Conservation (phyloP, 2,797 vertebrate genomes). For the Eptatretus atami region DNA sequence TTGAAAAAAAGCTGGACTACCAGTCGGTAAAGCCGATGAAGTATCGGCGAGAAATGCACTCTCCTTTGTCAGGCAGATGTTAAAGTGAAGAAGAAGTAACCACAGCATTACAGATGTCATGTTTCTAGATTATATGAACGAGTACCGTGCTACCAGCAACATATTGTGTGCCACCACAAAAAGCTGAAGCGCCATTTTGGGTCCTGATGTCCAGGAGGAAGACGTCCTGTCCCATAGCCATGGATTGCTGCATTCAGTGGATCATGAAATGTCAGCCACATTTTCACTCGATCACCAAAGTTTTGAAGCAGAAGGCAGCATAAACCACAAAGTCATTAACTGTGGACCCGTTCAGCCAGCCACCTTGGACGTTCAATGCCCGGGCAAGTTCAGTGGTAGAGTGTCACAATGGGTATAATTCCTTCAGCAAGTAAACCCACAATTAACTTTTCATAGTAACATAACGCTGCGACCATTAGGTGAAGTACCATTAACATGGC, state of each 20-base stretch:
- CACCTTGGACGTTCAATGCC: slow-evolving; percentile 40
- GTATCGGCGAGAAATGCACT: too few relatives aligned
- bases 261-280: slow-evolving; percentile 84
- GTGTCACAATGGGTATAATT: slow-evolving; percentile 40
- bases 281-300: slow-evolving; percentile 45
- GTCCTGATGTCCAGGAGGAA: slow-evolving; percentile 45
- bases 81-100: too few relatives aligned
- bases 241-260: slow-evolving; percentile 53
- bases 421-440: slow-evolving; percentile 24
- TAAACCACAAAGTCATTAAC: slow-evolving; percentile 41
- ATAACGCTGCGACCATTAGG: slow-evolving; percentile 25
- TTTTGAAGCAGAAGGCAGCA: slow-evolving; percentile 50
- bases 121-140: background rate
- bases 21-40: too few relatives aligned
- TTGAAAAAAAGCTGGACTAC: too few relatives aligned
- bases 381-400: slow-evolving; percentile 80
- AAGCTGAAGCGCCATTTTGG: slow-evolving; percentile 17
- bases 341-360: slow-evolving; percentile 46
- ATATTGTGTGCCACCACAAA: slow-evolving; percentile 59
- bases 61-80: too few relatives aligned
- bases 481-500: slow-evolving; percentile 7
- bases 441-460: slow-evolving; percentile 37
- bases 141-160: slow-evolving; percentile 39
- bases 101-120: too few relatives aligned
- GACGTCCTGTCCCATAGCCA: slow-evolving; percentile 45